Evolutionary conservation across 2,113 vertebrate species (phyloP), one percentile per base, ranked within the genome.

Genomic region (Psephotus haematonotus): DNA sequence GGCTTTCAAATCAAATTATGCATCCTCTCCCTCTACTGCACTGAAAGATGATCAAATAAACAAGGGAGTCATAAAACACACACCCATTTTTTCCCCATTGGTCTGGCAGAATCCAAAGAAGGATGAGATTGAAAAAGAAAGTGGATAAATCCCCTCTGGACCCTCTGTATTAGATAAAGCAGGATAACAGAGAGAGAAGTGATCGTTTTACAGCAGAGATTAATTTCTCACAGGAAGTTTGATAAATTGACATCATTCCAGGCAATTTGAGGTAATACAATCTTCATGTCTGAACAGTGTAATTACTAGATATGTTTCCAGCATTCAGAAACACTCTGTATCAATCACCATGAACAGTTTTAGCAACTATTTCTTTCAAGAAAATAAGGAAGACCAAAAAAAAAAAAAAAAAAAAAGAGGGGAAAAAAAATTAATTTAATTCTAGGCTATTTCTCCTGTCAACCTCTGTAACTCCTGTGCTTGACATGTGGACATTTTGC

Each of bases 161-260:
- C 43, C 49, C 33, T 62, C 88, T 93, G 44, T 91, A 92, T 97
- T 97, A 93, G 67, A 96, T 97, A 96, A 97, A 94, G 43, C 31
- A 88, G 82, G 29, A 69, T 95, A 97, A 96, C 50, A 74, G 68
- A 88, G 83, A 96, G 53, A 83, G 86, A 93, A 74, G 64, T 41
- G 81, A 90, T 96, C 57, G 10, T 57, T 96, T 95, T 71, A 93
- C 57, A 68, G 63, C 71, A 76, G 81, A 97, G n/a, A 96, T 89
- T 6, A 96, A 97, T 84, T 96, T 95, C 71, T 96, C 11, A 6
- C 33, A 93, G 39, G 70, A 97, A 93, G 57, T 96, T 95, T 97
- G 95, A 97, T 96, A 96, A 97, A 97, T 93, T 97, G 85, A 96
- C 86, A 97, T 96, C 71, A 97, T 97, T 97, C 78, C 87, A 96